Base-by-base conservation (phyloP, 2,113 vertebrate species). In the Tympanuchus pallidicinctus region DNA sequence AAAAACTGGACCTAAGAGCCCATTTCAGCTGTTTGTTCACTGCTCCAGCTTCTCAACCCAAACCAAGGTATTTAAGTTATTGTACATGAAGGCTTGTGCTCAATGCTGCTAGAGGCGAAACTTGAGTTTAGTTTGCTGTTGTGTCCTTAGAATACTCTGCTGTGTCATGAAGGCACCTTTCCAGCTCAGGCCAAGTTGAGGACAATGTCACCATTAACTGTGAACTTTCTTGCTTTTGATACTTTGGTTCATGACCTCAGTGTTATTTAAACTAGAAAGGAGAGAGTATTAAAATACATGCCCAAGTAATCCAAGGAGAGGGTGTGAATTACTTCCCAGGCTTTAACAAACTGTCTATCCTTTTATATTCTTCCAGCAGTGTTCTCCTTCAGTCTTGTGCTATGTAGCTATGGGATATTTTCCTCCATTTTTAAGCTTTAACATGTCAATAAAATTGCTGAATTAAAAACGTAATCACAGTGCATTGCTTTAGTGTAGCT, bases 301-400 rank as follows among this genome's bases (percentile, higher is more conserved):
- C 25, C 38, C 38, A 34, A 47, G 65, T 90, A 82, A 93, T 56
- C 45, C 57, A 91, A 86, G 45, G 36, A 70, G 43, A 70, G 15
- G 47, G 17, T 40, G 36, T 36, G 79, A 89, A 91, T 71, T 52
- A 67, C 18, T 73, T 83, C 28, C 50, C 66, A 74, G 94, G 59
- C 25, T 59, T 94, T 80, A 81, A 93, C 48, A 89, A 92, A 87
- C 67, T 85, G 70, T 73, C 59, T 69, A 54, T 77, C n/a, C 48
- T 90, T 93, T 82, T 10, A 63, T 59, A 57, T 75, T 78, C 48
- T 77, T 89, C 43, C 57, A 52, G 61, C 42, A 75, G 72, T 82
- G 36, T 78, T 89, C 52, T 74, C 38, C 45, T 82, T 14, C 47
- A 32, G 16, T 57, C 25, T 65, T 59, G 10, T 27, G 30, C 20